These are phyloP conservation scores for Himalopsyche tibetana DNA, from an alignment of 2,888 invertebrate species.

Conservation along the genomic window DNA sequence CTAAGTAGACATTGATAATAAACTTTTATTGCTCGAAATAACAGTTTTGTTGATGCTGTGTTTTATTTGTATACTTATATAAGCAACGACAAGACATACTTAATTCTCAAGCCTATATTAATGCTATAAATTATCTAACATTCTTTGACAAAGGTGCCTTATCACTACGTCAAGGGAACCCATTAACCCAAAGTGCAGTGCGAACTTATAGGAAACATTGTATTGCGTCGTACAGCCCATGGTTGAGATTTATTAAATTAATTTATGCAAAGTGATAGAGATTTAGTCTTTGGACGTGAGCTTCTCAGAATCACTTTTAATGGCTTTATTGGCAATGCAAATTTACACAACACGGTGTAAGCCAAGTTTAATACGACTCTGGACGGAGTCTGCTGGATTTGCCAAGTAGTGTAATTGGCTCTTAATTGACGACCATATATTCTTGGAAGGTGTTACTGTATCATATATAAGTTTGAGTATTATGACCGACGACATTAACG, in stretches of 20 bases:
- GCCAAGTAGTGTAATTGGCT: neutral
- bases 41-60: too few relatives aligned
- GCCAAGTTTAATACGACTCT: constrained; percentile 10
- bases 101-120: too few relatives aligned
- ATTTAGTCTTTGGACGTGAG: constrained; percentile 21
- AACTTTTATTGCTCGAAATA: too few relatives aligned
- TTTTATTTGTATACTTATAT: too few relatives aligned
- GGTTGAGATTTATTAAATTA: constrained; percentile 46
- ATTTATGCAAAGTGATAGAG: constrained; percentile 45
- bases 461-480: neutral
- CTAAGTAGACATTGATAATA: too few relatives aligned
- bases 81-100: too few relatives aligned
- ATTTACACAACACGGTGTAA: neutral
- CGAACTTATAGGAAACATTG: constrained; percentile 2
- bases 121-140: too few relatives aligned
- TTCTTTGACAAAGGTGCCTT: neutral
- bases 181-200: constrained; percentile 5
- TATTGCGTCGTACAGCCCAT: constrained; percentile 5
- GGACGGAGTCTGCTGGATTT: neutral
- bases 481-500: neutral
- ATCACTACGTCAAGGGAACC: constrained; percentile 8
- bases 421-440: neutral
- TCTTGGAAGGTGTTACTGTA: constrained; percentile 4
- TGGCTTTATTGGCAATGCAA: constrained; percentile 7
- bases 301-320: constrained; percentile 29